Percentiles rank a stretch among this genome's conserved stretches.
phyloP scores from a whole-genome alignment of 2,797 vertebrate genomes.

The Hybognathus amarus region DNA sequence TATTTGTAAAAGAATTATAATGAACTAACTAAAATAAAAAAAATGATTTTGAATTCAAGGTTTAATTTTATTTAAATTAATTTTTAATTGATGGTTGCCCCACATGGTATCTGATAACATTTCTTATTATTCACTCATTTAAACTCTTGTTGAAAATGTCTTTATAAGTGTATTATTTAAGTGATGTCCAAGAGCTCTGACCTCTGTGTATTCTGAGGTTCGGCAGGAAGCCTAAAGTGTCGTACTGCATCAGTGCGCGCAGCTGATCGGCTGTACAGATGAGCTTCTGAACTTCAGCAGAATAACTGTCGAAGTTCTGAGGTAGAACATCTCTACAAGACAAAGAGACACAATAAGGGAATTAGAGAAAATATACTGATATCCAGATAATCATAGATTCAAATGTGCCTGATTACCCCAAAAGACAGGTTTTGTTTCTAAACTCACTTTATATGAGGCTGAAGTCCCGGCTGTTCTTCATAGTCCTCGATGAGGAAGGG shows the following conservation, averaged over 20 bases:
- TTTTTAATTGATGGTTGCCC: background rate
- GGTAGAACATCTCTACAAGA: constrained; percentile 89
- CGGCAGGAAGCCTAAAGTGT: constrained; percentile 92
- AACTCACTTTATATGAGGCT: constrained; percentile 95
- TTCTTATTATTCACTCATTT: background rate
- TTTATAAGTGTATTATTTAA: background rate
- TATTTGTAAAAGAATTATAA: too few species aligned
- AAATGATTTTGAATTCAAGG: background rate
- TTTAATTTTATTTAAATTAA: background rate
- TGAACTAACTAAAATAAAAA: too few species aligned
- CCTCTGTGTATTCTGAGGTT: constrained; percentile 97
- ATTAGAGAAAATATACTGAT: background rate
- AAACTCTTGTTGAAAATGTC: background rate
- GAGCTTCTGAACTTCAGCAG: constrained; percentile 89
- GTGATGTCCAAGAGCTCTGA: constrained; percentile 59
- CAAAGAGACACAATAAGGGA: background rate
- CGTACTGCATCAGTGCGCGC: constrained; percentile 95
- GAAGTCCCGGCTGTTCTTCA: constrained; percentile 95
- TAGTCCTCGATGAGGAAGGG: constrained; percentile 97
- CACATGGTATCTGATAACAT: too few species aligned
- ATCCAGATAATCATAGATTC: background rate
- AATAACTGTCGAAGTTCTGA: constrained; percentile 95
- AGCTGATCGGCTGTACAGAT: constrained; percentile 92
- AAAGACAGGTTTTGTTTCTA: background rate
- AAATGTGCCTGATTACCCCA: background rate